These are phyloP conservation scores for Vanessa atalanta DNA, from an alignment of 1,140 invertebrate species.

Conservation along the genomic window DNA sequence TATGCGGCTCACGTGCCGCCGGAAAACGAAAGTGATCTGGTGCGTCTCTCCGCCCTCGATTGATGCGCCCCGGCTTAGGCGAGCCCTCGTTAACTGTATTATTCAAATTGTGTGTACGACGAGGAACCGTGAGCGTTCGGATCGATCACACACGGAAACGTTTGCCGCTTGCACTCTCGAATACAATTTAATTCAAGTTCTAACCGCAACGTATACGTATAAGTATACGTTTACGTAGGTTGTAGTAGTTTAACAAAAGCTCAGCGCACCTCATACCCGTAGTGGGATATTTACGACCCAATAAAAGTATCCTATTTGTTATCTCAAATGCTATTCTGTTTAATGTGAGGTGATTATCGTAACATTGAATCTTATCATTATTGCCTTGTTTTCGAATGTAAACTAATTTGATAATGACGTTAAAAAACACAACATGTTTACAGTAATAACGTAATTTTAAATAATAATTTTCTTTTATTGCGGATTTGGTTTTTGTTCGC, in stretches of 20 bases:
- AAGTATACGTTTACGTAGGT: conserved; percentile 6
- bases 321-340: conserved; percentile 32
- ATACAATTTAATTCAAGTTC: conserved; percentile 61
- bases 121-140: conserved; percentile 39
- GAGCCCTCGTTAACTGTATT: conserved; percentile 71
- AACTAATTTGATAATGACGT: conserved; percentile 36
- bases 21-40: conserved; percentile 78
- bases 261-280: conserved; percentile 8
- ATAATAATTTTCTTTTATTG: too few species aligned
- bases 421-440: not conserved
- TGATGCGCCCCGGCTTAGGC: conserved; percentile 68
- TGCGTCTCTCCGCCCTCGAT: conserved; percentile 71
- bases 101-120: conserved; percentile 70
- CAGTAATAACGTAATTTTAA: not conserved
- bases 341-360: conserved; percentile 38
- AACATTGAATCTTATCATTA: conserved; percentile 35
- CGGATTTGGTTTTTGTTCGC: too few species aligned
- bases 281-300: conserved; percentile 27
- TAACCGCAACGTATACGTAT: conserved; percentile 24
- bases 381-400: conserved; percentile 28
- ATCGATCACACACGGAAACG: conserved; percentile 61
- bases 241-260: not conserved
- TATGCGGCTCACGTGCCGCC: conserved; percentile 70
- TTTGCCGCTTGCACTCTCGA: conserved; percentile 66
- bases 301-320: conserved; percentile 35